These are phyloP conservation scores for Cataglyphis cursor DNA, from an alignment of 2,888 invertebrate species.

Conservation along the genomic window DNA sequence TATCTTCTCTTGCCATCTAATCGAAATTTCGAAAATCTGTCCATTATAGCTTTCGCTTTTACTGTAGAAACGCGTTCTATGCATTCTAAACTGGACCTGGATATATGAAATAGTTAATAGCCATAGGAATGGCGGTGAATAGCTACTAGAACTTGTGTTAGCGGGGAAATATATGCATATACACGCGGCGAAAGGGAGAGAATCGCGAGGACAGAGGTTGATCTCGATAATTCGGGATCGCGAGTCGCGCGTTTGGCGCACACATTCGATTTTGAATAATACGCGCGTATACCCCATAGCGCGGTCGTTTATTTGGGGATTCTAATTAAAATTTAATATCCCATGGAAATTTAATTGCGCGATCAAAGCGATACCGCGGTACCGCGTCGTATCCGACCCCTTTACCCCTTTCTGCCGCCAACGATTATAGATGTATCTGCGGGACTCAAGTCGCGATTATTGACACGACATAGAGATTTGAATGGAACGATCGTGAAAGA, in stretches of 20 bases:
- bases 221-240: conserved; percentile 9
- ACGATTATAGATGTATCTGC: conserved; percentile 40
- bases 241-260: conserved; percentile 48
- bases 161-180: not conserved
- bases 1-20: not conserved
- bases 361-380: conserved; percentile 64
- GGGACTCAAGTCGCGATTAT: conserved; percentile 65
- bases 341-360: conserved; percentile 76
- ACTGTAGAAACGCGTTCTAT: not conserved
- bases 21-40: not conserved
- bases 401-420: not conserved
- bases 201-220: conserved; percentile 1
- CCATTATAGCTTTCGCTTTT: not conserved
- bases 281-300: conserved; percentile 65
- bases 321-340: conserved; percentile 81
- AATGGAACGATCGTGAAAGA: conserved; percentile 47
- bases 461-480: conserved; percentile 48
- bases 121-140: not conserved
- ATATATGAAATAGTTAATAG: conserved; percentile 8
- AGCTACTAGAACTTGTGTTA: not conserved
- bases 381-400: not conserved
- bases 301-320: conserved; percentile 64
- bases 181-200: not conserved
- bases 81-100: not conserved
- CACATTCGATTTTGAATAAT: conserved; percentile 73